Evolutionary conservation across 2,888 invertebrate genomes (phyloP).

Genomic region (Drosophila stalkeri): DNA sequence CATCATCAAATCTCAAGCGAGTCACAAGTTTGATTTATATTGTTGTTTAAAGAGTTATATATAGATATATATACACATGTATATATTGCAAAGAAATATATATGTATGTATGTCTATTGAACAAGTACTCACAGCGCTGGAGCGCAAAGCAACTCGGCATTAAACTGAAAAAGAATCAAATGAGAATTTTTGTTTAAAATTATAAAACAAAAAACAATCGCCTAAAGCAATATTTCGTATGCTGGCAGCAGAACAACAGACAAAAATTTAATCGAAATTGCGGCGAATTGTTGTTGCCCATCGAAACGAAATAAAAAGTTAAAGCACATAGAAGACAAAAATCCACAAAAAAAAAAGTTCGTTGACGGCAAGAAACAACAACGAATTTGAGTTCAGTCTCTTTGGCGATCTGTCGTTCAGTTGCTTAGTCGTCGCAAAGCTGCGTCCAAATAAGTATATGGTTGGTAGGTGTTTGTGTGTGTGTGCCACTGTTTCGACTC

Average conservation of each 20-base stretch:
- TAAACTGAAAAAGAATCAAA: conserved; percentile 13
- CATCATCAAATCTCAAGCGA: neutral
- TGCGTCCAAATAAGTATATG: conserved; percentile 40
- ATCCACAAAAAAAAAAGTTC: conserved; percentile 13
- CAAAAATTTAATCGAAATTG: conserved; percentile 14
- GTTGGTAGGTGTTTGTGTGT: neutral
- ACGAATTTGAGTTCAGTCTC: conserved; percentile 18
- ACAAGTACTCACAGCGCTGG: conserved; percentile 26
- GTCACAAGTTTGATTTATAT: conserved; percentile 20
- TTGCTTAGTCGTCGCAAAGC: conserved; percentile 30
- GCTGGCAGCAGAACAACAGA: neutral
- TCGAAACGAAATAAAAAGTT: conserved; percentile 17
- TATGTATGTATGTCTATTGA: conserved; percentile 23
- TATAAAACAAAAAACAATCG: neutral
- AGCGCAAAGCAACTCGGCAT: conserved; percentile 38
- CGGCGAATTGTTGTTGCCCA: conserved; percentile 31
- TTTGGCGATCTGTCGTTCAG: conserved; percentile 18
- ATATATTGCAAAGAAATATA: neutral
- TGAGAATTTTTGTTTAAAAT: neutral
- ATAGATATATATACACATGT: neutral
- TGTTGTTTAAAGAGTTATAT: neutral
- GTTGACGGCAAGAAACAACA: conserved; percentile 28
- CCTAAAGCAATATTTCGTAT: conserved; percentile 34
- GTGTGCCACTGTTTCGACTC: neutral
- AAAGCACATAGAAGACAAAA: conserved; percentile 19